phyloP scores from a whole-genome alignment of 2,888 invertebrate genomes.

The Clunio marinus region DNA sequence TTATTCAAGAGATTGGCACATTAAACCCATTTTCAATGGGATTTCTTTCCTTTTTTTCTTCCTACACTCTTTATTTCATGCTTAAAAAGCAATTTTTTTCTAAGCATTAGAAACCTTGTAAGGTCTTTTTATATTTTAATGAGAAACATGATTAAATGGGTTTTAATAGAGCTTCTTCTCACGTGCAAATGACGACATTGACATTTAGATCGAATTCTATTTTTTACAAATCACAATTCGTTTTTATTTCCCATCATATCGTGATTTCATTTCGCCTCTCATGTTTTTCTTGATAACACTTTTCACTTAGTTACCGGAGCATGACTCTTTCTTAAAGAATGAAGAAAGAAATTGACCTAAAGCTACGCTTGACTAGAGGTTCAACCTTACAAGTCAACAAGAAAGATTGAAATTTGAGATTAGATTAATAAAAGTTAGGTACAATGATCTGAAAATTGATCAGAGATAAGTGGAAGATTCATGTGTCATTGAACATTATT shows the following conservation, averaged over 20 bases:
- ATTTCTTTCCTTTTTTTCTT: too few species aligned
- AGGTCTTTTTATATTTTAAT: background rate
- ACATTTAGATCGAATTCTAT: background rate
- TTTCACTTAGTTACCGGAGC: conserved; percentile 6
- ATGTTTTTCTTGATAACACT: background rate
- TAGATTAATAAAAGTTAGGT: too few species aligned
- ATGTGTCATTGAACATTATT: too few species aligned
- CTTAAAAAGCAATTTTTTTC: too few species aligned
- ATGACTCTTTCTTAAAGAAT: conserved; percentile 14
- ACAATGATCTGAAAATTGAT: too few species aligned
- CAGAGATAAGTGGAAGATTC: too few species aligned
- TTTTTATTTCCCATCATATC: background rate
- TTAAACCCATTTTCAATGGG: background rate
- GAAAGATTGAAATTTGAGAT: too few species aligned
- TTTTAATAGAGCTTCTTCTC: conserved; percentile 36
- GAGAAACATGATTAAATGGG: conserved; percentile 33
- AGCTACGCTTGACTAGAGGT: too few species aligned
- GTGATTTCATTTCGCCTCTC: background rate
- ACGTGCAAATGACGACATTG: background rate
- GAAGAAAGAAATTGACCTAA: too few species aligned
- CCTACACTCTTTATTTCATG: too few species aligned
- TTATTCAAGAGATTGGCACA: background rate
- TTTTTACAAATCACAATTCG: background rate
- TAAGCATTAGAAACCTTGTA: conserved; percentile 10
- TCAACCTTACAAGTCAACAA: too few species aligned